Conservation (phyloP, 2,888 invertebrate genomes). For the Ischnus inquisitorius region DNA sequence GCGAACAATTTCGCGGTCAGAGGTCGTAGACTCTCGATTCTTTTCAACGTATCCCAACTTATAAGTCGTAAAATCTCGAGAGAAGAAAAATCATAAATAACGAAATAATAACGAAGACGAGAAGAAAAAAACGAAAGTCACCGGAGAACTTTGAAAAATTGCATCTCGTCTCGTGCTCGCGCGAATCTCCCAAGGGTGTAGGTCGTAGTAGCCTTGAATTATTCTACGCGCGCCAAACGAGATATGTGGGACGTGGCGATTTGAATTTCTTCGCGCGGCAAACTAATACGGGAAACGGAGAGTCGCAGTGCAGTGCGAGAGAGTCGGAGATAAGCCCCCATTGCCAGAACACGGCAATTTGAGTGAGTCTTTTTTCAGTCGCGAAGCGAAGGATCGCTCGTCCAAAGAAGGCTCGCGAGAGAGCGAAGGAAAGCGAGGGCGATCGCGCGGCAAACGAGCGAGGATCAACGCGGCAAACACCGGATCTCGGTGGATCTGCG, state of each 20-base stretch:
- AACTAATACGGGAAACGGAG: background rate
- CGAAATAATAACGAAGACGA: background rate
- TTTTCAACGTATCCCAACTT: background rate
- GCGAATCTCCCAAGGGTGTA: conserved; percentile 39
- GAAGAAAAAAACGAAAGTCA: background rate
- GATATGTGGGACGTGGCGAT: background rate
- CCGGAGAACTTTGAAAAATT: background rate
- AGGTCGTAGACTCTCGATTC: conserved; percentile 52
- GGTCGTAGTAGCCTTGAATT: conserved; percentile 38
- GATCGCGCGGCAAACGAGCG: conserved; percentile 56
- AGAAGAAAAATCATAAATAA: background rate
- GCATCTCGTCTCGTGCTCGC: background rate
- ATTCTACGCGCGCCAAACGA: background rate
- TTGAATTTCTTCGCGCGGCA: background rate
- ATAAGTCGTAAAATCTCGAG: conserved; percentile 31
- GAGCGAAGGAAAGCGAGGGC: conserved; percentile 50
- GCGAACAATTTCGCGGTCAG: conserved; percentile 50
- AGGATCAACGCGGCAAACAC: conserved; percentile 54
- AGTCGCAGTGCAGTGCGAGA: background rate
- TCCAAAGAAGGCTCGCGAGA: conserved; percentile 49
- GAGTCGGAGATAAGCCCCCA: background rate
- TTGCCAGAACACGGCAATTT: too few relatives aligned
- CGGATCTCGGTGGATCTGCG: conserved; percentile 45
- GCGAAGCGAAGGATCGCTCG: conserved; percentile 14
- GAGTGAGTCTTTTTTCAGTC: background rate